Percentiles rank a stretch among this genome's conserved stretches.
phyloP scores from a whole-genome alignment of 2,888 invertebrate genomes.

The Lasioglossum leucozonium region DNA sequence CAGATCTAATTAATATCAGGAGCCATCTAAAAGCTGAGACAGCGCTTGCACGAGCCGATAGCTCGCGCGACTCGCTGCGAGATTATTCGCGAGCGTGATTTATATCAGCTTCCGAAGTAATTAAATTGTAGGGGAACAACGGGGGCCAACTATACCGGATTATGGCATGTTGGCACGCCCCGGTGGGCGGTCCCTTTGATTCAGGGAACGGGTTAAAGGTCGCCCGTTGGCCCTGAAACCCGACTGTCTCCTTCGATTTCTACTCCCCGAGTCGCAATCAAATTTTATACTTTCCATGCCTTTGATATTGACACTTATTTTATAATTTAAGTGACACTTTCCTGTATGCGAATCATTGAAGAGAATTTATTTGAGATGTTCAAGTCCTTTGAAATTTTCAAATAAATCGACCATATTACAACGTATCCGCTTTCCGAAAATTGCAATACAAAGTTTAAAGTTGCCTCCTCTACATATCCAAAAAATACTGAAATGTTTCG shows the following conservation, averaged over 20 bases:
- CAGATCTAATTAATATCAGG: slow-evolving; percentile 40
- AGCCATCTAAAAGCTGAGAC: slow-evolving; percentile 18
- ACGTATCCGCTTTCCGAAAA: not conserved
- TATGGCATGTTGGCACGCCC: slow-evolving; percentile 3
- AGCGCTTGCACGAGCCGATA: slow-evolving; percentile 10
- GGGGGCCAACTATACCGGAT: slow-evolving; percentile 16
- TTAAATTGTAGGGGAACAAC: slow-evolving; percentile 40
- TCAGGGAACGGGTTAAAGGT: not conserved
- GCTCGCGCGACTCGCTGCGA: slow-evolving; percentile 10
- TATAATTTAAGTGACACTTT: no score
- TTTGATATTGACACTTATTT: not conserved
- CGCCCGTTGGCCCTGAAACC: not conserved
- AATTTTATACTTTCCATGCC: not conserved
- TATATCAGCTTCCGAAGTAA: slow-evolving; percentile 38
- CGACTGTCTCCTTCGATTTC: not conserved
- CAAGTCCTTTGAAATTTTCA: not conserved
- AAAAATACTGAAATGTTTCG: not conserved
- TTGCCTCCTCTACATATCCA: no score
- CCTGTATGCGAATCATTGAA: no score
- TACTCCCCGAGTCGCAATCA: not conserved
- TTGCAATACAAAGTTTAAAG: not conserved
- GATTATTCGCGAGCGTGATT: slow-evolving; percentile 29
- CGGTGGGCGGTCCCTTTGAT: slow-evolving; percentile 22
- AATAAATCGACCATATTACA: not conserved
- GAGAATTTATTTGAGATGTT: not conserved